phyloP scores from a whole-genome alignment of 2,113 vertebrate genomes.

The Cichladusa arquata region DNA sequence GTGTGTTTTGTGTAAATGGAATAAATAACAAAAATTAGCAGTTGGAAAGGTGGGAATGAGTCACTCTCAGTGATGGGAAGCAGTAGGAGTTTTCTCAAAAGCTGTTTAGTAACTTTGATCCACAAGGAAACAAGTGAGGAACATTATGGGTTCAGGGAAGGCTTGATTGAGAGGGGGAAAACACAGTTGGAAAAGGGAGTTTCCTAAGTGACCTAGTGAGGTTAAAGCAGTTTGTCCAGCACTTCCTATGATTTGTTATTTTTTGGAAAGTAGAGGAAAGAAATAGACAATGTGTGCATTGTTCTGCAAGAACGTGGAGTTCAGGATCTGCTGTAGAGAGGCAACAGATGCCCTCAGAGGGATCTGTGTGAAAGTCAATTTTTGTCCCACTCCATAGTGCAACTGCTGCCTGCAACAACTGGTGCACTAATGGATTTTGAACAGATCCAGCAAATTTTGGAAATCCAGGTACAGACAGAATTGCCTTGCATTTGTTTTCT shows the following conservation, averaged over 20 bases:
- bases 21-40: neutral
- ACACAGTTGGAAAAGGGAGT: neutral
- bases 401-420: neutral
- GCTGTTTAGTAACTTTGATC: neutral
- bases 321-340: neutral
- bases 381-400: neutral
- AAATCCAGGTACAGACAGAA: neutral
- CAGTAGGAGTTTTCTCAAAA: neutral
- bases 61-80: neutral
- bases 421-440: neutral
- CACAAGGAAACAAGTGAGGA: neutral
- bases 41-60: neutral
- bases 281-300: neutral
- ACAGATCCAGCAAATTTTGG: neutral
- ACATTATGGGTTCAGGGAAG: neutral
- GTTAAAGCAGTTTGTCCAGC: neutral
- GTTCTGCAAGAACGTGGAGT: neutral
- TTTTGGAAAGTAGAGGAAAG: neutral
- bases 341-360: neutral
- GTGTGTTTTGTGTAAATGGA: neutral
- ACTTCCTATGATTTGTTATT: neutral
- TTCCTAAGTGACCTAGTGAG: neutral
- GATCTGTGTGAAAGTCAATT: neutral
- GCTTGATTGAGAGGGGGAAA: neutral
- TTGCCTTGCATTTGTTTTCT: neutral